Percentiles rank a stretch among this genome's conserved stretches.
Evolutionary conservation across 2,888 invertebrate species (phyloP).

Genomic region (Cerceris rybyensis): DNA sequence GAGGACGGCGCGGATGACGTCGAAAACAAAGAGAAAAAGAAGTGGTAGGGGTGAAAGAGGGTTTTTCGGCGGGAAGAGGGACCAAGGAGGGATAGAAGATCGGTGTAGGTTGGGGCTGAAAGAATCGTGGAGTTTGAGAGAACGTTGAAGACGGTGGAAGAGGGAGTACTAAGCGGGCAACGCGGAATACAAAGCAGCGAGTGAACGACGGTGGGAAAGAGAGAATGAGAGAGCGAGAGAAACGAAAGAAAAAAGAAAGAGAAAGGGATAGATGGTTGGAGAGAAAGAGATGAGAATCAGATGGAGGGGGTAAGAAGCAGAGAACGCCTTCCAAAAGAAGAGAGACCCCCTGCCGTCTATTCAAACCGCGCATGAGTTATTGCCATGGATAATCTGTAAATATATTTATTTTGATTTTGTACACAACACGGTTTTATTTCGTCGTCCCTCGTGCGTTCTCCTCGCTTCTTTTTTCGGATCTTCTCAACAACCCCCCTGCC

Average conservation of each 20-base stretch:
- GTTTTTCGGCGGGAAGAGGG: slow-evolving; percentile 29
- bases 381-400: slow-evolving; percentile 80
- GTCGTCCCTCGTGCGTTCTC: slow-evolving; percentile 46
- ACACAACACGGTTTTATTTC: slow-evolving; percentile 74
- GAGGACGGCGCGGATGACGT: slow-evolving; percentile 33
- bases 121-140: slow-evolving; percentile 63
- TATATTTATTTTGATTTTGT: slow-evolving; percentile 81
- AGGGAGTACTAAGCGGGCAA: slow-evolving; percentile 67
- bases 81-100: slow-evolving; percentile 41
- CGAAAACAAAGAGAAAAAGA: background rate
- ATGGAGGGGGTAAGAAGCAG: slow-evolving; percentile 36
- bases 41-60: background rate
- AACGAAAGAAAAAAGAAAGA: slow-evolving; percentile 40
- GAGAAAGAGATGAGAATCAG: slow-evolving; percentile 38
- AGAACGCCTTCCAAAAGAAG: slow-evolving; percentile 64
- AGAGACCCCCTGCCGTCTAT: slow-evolving; percentile 80
- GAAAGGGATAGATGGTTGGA: slow-evolving; percentile 43
- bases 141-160: slow-evolving; percentile 53
- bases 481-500: background rate
- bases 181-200: slow-evolving; percentile 80
- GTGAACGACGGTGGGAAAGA: slow-evolving; percentile 50
- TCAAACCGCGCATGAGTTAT: slow-evolving; percentile 80
- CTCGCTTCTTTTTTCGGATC: slow-evolving; percentile 7
- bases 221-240: slow-evolving; percentile 42
- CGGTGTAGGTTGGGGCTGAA: slow-evolving; percentile 49